phyloP scores from a whole-genome alignment of 2,888 invertebrate genomes.

The Andrena camellia region DNA sequence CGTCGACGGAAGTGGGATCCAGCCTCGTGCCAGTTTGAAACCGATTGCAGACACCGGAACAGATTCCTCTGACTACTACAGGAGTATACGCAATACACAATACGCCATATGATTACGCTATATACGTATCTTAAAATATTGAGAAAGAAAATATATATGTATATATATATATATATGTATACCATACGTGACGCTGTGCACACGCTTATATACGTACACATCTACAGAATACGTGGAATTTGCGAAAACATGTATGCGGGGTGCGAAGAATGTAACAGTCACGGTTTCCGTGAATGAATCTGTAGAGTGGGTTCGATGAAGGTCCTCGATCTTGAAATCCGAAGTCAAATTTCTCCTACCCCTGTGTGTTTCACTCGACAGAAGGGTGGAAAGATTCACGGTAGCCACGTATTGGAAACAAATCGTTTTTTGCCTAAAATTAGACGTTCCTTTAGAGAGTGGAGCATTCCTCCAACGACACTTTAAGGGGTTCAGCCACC shows the following conservation, averaged over 20 bases:
- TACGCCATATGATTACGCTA: slow-evolving; percentile 70
- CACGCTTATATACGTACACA: slow-evolving; percentile 66
- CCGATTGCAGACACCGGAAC: slow-evolving; percentile 84
- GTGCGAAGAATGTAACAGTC: not conserved
- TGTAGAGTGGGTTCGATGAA: not conserved
- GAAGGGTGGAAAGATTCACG: too few species aligned
- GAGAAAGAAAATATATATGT: slow-evolving; percentile 62
- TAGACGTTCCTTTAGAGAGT: too few species aligned
- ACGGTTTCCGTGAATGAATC: not conserved
- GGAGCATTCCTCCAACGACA: too few species aligned
- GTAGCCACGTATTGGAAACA: too few species aligned
- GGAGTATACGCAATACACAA: slow-evolving; percentile 75
- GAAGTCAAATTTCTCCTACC: not conserved
- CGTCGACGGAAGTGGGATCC: slow-evolving; percentile 46
- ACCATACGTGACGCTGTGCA: slow-evolving; percentile 65
- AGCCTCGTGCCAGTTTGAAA: slow-evolving; percentile 76
- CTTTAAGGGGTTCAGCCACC: too few species aligned
- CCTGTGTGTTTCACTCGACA: too few species aligned
- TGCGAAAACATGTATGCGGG: slow-evolving; percentile 25
- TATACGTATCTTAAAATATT: slow-evolving; percentile 68
- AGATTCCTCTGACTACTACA: slow-evolving; percentile 81
- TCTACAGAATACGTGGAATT: slow-evolving; percentile 38
- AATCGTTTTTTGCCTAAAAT: too few species aligned
- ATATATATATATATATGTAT: slow-evolving; percentile 63
- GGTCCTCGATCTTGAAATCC: not conserved